Evolutionary conservation across 2,797 vertebrate species (phyloP).

Genomic region (Syngnathus acus): DNA sequence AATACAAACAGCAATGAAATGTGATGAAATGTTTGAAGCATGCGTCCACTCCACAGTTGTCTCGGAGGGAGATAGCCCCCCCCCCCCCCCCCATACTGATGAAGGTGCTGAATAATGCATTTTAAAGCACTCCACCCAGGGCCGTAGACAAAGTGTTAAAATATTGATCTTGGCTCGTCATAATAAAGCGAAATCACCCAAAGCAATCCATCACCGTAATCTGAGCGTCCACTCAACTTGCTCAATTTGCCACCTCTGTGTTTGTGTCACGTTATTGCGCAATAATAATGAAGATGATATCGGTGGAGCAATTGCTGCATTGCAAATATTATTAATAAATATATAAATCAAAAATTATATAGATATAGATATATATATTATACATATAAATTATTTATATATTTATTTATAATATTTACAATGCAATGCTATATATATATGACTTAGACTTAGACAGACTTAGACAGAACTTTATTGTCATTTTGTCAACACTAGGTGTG

Average conservation of each 20-base stretch:
- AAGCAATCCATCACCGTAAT: slow-evolving; percentile 68
- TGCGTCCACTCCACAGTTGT: slow-evolving; percentile 44
- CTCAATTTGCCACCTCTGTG: slow-evolving; percentile 57
- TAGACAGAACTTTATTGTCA: no score
- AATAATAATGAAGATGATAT: slow-evolving; percentile 73
- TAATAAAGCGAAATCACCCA: slow-evolving; percentile 75
- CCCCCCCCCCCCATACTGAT: slow-evolving; percentile 40
- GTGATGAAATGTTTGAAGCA: not conserved
- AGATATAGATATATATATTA: slow-evolving; percentile 57
- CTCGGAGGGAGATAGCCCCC: slow-evolving; percentile 38
- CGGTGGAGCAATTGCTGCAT: slow-evolving; percentile 47
- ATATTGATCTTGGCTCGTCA: slow-evolving; percentile 78
- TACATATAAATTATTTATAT: slow-evolving; percentile 1
- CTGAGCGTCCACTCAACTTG: slow-evolving; percentile 61
- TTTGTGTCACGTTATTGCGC: slow-evolving; percentile 54
- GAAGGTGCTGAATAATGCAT: slow-evolving; percentile 75
- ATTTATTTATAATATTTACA: no score
- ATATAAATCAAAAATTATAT: no score
- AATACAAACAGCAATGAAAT: not conserved
- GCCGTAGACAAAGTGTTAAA: slow-evolving; percentile 71
- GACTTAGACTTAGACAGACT: no score
- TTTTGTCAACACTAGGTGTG: no score
- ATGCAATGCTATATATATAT: no score
- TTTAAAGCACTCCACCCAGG: slow-evolving; percentile 64
- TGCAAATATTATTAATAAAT: not conserved